These are phyloP conservation scores for Gryllus longicercus DNA, from an alignment of 2,888 invertebrate genomes.

Conservation along the genomic window DNA sequence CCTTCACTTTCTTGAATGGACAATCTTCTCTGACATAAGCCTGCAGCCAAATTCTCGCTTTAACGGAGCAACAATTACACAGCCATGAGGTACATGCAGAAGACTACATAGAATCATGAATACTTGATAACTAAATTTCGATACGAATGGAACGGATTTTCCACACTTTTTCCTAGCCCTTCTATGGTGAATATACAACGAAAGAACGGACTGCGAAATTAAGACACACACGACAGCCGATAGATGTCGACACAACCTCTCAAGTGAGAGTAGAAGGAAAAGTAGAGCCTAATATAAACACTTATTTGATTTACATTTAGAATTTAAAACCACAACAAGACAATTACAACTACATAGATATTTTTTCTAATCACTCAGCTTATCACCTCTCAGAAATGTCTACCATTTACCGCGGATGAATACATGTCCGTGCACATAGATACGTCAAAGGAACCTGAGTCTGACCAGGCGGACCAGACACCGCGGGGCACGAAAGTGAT, in stretches of 20 bases:
- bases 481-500: not conserved
- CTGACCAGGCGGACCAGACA: not conserved
- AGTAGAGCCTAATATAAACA: not conserved
- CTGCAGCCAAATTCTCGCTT: slow-evolving; percentile 23
- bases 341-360: no score
- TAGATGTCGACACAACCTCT: slow-evolving; percentile 32
- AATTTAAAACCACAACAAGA: no score
- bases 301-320: no score
- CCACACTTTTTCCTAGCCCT: slow-evolving; percentile 6
- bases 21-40: slow-evolving; percentile 27
- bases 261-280: not conserved
- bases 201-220: slow-evolving; percentile 26
- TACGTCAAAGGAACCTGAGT: not conserved
- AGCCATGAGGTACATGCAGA: slow-evolving; percentile 18
- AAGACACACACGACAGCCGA: slow-evolving; percentile 30
- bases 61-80: slow-evolving; percentile 22
- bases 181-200: not conserved
- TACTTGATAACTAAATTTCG: slow-evolving; percentile 21
- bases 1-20: slow-evolving; percentile 26
- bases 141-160: slow-evolving; percentile 18
- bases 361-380: no score
- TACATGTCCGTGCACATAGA: not conserved
- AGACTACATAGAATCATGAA: slow-evolving; percentile 23
- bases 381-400: no score
- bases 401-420: not conserved